Base-by-base conservation (phyloP, 2,797 vertebrate genomes). In the Cossypha heuglini region DNA sequence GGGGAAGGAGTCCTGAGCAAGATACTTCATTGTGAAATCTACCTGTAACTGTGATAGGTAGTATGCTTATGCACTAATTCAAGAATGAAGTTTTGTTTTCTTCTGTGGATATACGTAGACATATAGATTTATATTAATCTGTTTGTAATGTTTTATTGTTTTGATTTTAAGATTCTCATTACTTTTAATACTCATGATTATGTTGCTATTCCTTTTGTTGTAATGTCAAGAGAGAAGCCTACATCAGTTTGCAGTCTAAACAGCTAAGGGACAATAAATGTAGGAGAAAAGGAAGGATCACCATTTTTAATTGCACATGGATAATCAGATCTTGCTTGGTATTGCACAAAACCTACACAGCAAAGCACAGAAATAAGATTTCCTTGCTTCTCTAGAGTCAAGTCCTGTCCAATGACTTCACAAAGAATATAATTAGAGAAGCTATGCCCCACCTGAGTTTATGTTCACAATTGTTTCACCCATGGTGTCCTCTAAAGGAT, bases 11-110 rank as follows among this genome's bases (percentile, higher is more conserved):
- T 73, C 33, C 38, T 77, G 40, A 68, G 45, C 42, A 95, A 92
- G 82, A 33, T 21, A 45, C 29, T 90, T 96, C 33, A 76, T 55
- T 82, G 52, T 51, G 63, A 88, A 88, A 92, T 79, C 54, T 88
- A 57, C 55, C 59, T 91, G 79, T 84, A 74, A 48, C 18, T 92
- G 52, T 94, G 91, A 69, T 22, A 73, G 43, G 51, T 92, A 69
- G 15, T 66, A 29, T 46, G 42, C 18, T 72, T 43, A 25, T 43
- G 67, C 40, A 40, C 11, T 76, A 33, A 68, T 76, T 78, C 43
- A 59, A 67, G 12, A 69, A 69, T 33, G 54, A 66, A 49, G 16
- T 81, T 82, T 46, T 71, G 16, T 43, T 80, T 45, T 24, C 40
- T 76, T 5, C 43, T 88, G 35, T 73, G 11, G 33, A 7, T 38